Percentiles rank a stretch among this genome's conserved stretches.
These are phyloP conservation scores for Gnathonemus longibarbis DNA, from an alignment of 2,113 vertebrate genomes.

Conservation along the genomic window DNA sequence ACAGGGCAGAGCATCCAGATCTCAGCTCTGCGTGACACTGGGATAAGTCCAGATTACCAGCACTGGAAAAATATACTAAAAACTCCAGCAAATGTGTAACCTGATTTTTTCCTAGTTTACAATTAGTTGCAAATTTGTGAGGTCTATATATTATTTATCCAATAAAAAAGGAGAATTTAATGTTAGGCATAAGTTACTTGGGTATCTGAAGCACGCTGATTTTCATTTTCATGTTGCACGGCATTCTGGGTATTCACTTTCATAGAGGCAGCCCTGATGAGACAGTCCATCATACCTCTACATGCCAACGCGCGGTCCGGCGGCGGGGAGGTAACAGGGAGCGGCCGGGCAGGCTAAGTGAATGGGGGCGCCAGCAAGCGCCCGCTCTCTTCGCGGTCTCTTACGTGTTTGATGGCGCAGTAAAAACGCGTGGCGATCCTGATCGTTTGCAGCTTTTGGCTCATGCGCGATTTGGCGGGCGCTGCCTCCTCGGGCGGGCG, in stretches of 20 bases:
- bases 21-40: not conserved
- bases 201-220: not conserved
- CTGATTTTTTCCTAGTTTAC: not conserved
- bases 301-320: not conserved
- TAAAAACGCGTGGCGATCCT: conserved; percentile 48
- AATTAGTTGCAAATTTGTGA: not conserved
- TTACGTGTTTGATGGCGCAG: conserved; percentile 50
- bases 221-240: not conserved
- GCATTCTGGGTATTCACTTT: not conserved
- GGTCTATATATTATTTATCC: not conserved
- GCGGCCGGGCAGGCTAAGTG: conserved; percentile 15
- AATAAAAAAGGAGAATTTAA: not conserved
- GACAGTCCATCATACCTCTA: not conserved
- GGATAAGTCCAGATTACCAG: not conserved
- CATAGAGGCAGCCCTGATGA: not conserved
- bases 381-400: conserved; percentile 27
- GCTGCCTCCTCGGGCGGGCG: conserved; percentile 40
- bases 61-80: not conserved
- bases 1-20: not conserved
- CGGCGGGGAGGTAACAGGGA: not conserved
- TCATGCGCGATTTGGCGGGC: conserved; percentile 43
- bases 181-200: not conserved
- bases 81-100: not conserved
- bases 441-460: conserved; percentile 49
- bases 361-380: conserved; percentile 18